A percentile compares a stretch with the other conserved stretches of the same genome.
Evolutionary conservation across 2,113 vertebrate species (phyloP).

Genomic region (Galemys pyrenaicus): DNA sequence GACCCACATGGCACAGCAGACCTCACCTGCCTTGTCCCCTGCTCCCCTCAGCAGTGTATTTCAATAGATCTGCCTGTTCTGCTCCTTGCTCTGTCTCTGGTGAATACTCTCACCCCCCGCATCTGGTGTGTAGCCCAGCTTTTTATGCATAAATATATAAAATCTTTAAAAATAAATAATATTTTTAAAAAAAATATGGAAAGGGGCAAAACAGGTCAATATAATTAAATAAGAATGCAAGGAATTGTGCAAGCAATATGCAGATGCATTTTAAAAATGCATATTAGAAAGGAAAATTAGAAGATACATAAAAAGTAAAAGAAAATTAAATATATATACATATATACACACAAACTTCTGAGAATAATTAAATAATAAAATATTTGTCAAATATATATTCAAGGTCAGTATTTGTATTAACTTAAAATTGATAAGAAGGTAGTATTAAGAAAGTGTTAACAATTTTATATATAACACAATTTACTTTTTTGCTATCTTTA

Average conservation of each 20-base stretch:
- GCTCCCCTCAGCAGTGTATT: too few relatives aligned
- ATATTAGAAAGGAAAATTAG: constrained; percentile 44
- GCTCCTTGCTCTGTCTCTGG: too few relatives aligned
- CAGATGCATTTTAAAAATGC: constrained; percentile 48
- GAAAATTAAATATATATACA: not conserved
- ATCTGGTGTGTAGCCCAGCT: too few relatives aligned
- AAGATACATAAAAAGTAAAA: constrained; percentile 7
- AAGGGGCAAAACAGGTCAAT: constrained; percentile 62
- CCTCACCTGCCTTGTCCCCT: too few relatives aligned
- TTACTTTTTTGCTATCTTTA: not conserved
- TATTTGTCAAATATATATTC: constrained; percentile 35
- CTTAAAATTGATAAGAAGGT: not conserved
- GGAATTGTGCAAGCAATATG: constrained; percentile 44
- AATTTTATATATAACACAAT: not conserved
- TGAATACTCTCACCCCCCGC: too few relatives aligned
- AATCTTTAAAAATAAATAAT: too few relatives aligned
- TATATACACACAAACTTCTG: not conserved
- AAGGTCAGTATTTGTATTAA: not conserved
- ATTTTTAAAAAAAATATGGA: too few relatives aligned
- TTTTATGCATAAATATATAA: too few relatives aligned
- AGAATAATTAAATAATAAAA: constrained; percentile 22
- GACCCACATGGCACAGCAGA: too few relatives aligned
- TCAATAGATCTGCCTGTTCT: too few relatives aligned
- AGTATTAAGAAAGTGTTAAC: not conserved
- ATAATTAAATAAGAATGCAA: constrained; percentile 29